Conservation (phyloP, 2,113 vertebrate genomes). For the Calidris pugnax region DNA sequence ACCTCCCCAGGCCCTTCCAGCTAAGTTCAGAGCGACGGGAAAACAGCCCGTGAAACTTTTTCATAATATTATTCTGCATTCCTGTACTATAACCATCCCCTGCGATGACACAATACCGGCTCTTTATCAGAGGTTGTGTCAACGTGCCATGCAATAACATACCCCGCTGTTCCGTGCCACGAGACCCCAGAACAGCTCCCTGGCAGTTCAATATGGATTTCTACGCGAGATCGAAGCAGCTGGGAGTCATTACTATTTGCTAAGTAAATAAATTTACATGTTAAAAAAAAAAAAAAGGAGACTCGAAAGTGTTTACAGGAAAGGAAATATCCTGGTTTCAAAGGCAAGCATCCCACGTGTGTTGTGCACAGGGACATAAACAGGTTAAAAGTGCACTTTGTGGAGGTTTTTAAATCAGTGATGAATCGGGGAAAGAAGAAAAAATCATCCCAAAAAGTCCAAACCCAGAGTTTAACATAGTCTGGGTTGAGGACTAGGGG, state of each 20-base stretch:
- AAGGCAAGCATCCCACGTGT: not conserved
- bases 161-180: slow-evolving; percentile 35
- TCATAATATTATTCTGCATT: slow-evolving; percentile 60
- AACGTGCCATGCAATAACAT: slow-evolving; percentile 22
- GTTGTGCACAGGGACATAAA: not conserved
- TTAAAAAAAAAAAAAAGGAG: not conserved
- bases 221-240: not conserved
- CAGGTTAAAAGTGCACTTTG: not conserved
- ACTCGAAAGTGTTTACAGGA: not conserved
- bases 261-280: slow-evolving; percentile 28
- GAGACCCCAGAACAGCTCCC: slow-evolving; percentile 1
- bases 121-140: slow-evolving; percentile 3
- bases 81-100: slow-evolving; percentile 1
- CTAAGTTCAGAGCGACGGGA: not conserved
- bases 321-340: not conserved
- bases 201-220: slow-evolving; percentile 17
- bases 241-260: not conserved
- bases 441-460: not conserved
- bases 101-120: not conserved
- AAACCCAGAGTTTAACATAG: not conserved
- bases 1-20: not conserved
- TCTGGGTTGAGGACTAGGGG: not conserved
- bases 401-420: not conserved
- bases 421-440: not conserved
- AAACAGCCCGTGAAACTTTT: not conserved